Base-by-base conservation (phyloP, 2,113 vertebrate genomes). In the Cyanistes caeruleus region DNA sequence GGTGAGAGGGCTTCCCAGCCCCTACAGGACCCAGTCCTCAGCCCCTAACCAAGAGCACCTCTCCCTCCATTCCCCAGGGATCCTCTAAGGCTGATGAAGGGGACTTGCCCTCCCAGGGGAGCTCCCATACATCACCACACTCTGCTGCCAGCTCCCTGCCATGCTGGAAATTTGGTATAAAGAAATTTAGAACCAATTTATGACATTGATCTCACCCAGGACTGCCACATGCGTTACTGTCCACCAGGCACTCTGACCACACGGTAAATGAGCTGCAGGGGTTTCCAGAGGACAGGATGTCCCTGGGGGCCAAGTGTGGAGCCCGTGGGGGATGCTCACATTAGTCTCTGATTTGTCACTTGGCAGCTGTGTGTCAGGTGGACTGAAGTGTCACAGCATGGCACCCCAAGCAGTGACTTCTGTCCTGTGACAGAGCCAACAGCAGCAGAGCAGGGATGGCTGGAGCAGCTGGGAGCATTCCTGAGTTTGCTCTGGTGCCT, bases 301-400 rank as follows among this genome's bases (percentile, higher is more conserved):
- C 60, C 37, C 67, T 3, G 0, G 31, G 16, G 12, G 62, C 6
- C 12, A 27, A 58, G n/a, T 3, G 0, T 24, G 39, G 13, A 65
- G 59, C 39, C 31, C 1, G 0, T 0, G 0, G 9, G 46, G 39
- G 7, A 51, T 28, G 35, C 35, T 48, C 33, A 43, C 35, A 21
- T 31, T 27, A 55, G 14, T 22, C 35, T 81, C 37, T 25, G 28
- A 31, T 65, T 19, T 85, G 55, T 51, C 7, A 4, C 55, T 56
- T 1, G 0, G 77, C 55, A 77, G 74, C 64, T 4, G 0, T 52
- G 73, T 5, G 2, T 56, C 30, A 46, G 20, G 52, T 9, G 24
- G 24, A 60, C 33, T 10, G 17, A 59, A 49, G 8, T 4, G 2
- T 46, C 64, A 55, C 0, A 1, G 55, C 3, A 2, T 0, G 11